phyloP scores from a whole-genome alignment of 2,888 invertebrate genomes.

The Stegana nigrithorax region DNA sequence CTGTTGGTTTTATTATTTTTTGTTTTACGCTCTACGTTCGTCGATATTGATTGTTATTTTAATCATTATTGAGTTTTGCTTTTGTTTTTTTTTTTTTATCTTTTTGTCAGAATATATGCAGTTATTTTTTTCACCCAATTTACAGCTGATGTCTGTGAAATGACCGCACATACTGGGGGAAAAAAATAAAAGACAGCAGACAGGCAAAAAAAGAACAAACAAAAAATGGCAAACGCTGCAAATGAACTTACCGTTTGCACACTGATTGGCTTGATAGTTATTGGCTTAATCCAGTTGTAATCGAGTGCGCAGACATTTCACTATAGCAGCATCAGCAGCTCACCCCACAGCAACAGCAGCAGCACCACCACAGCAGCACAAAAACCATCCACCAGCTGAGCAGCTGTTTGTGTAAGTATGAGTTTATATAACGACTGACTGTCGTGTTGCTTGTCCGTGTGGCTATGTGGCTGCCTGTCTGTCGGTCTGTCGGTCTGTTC shows the following conservation, averaged over 20 bases:
- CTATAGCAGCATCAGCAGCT: not conserved
- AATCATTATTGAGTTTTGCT: not conserved
- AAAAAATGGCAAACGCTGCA: too few relatives aligned
- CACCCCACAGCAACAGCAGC: too few relatives aligned
- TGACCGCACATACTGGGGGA: too few relatives aligned
- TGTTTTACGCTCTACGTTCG: not conserved
- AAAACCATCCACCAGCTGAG: too few relatives aligned
- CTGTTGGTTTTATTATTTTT: not conserved
- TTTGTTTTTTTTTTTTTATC: not conserved
- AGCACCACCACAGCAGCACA: too few relatives aligned
- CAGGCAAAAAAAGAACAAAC: too few relatives aligned
- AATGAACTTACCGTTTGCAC: conserved; percentile 6
- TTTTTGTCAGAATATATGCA: too few relatives aligned
- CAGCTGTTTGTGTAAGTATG: too few relatives aligned
- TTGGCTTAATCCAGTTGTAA: conserved; percentile 11
- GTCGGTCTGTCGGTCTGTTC: not conserved
- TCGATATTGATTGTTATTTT: conserved; percentile 14
- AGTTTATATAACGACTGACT: too few relatives aligned
- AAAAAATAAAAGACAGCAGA: too few relatives aligned
- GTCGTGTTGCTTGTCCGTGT: not conserved
- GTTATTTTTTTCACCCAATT: conserved; percentile 8
- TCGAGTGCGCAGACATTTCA: not conserved
- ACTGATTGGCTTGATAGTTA: conserved; percentile 16
- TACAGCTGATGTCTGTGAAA: not conserved
- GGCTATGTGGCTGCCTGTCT: not conserved